Evolutionary conservation across 2,797 vertebrate species (phyloP).

Genomic region (Chloroceryle inda): DNA sequence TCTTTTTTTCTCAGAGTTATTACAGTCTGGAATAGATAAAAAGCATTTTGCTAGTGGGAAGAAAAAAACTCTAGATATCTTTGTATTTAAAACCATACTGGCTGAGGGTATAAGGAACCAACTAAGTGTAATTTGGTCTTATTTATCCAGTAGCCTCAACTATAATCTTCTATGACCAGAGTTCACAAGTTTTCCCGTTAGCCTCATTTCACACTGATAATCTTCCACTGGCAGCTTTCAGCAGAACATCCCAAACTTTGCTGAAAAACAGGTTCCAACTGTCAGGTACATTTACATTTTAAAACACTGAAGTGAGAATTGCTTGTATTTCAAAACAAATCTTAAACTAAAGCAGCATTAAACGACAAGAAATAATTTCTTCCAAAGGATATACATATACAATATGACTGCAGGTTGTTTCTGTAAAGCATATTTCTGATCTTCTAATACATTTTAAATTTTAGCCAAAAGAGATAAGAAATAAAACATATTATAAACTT

Average conservation of each 20-base stretch:
- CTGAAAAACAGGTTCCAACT: conserved; percentile 8
- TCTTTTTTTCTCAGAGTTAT: conserved; percentile 67
- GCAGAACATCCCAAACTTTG: neutral
- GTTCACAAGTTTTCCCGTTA: conserved; percentile 18
- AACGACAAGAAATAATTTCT: neutral
- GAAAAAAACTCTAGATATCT: conserved; percentile 8
- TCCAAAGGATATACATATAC: neutral
- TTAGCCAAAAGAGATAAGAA: neutral
- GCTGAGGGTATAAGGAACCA: neutral
- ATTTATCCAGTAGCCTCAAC: conserved; percentile 4
- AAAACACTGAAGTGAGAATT: neutral
- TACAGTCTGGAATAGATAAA: conserved; percentile 63
- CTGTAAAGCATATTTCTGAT: neutral
- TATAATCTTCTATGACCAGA: neutral
- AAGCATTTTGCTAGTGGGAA: conserved; percentile 31
- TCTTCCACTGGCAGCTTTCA: neutral
- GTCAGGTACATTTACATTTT: neutral
- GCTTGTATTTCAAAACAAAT: neutral
- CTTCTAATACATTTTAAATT: neutral
- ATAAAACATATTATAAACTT: neutral
- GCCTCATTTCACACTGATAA: neutral
- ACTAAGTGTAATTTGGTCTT: conserved; percentile 17
- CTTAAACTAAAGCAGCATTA: neutral
- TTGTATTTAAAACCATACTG: conserved; percentile 36
- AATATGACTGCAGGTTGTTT: neutral